phyloP scores from a whole-genome alignment of 1,140 invertebrate species.

The Lordiphosa mommai region DNA sequence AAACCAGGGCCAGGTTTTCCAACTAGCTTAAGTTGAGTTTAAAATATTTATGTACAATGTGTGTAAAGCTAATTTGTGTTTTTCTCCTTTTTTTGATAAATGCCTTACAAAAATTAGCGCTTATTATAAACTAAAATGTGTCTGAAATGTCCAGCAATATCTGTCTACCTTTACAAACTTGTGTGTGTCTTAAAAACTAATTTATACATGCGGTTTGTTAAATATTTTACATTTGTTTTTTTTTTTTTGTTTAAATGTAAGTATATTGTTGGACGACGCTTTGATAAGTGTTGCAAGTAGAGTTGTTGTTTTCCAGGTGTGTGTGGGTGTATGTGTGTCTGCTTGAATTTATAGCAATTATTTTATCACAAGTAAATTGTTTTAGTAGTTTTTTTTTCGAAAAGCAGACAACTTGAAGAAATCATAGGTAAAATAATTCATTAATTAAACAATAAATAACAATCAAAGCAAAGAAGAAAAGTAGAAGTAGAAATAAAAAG shows the following conservation, averaged over 20 bases:
- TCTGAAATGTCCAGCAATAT: conserved; percentile 67
- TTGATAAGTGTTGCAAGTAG: conserved; percentile 20
- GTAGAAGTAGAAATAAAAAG: background rate
- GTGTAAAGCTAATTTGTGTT: conserved; percentile 38
- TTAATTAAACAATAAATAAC: conserved; percentile 69
- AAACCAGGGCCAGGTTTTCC: conserved; percentile 10
- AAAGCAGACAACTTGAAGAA: conserved; percentile 6
- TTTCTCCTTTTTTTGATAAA: conserved; percentile 24
- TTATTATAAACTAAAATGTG: conserved; percentile 11
- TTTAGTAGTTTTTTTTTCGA: background rate
- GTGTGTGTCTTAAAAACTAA: conserved; percentile 34
- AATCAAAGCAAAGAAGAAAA: conserved; percentile 39
- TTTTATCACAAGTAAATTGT: conserved; percentile 38
- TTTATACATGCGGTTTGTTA: conserved; percentile 46
- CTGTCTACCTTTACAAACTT: conserved; percentile 53
- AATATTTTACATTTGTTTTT: background rate
- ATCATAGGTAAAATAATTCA: conserved; percentile 28
- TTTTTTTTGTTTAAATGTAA: conserved; percentile 30
- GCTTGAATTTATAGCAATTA: conserved; percentile 17
- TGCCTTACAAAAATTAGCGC: conserved; percentile 27
- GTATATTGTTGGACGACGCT: conserved; percentile 57
- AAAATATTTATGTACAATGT: conserved; percentile 36
- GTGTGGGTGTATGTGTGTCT: conserved; percentile 5
- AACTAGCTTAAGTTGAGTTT: conserved; percentile 11
- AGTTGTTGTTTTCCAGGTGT: background rate